Conservation (phyloP, 1,140 invertebrate genomes). For the Lanistes nyassanus region DNA sequence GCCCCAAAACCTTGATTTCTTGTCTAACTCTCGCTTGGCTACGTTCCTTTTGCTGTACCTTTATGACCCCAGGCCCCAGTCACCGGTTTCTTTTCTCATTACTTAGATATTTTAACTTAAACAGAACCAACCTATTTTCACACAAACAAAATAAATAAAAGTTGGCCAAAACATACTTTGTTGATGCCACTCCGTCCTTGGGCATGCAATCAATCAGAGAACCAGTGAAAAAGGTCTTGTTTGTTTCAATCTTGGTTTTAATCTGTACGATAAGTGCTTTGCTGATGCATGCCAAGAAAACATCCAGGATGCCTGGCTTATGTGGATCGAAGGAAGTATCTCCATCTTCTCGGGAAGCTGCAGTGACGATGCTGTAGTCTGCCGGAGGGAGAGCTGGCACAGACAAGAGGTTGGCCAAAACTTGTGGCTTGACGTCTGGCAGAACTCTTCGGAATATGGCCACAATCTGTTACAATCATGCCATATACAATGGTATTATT, state of each 20-base stretch:
- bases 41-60: too few species aligned
- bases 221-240: neutral
- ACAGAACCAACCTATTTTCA: neutral
- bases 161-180: neutral
- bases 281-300: constrained; percentile 86
- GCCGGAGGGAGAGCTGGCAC: constrained; percentile 78
- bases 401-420: constrained; percentile 72
- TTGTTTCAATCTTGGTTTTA: constrained; percentile 75
- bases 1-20: too few species aligned
- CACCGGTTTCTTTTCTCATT: too few species aligned
- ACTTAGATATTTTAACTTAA: too few species aligned
- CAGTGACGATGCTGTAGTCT: constrained; percentile 78
- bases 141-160: too few species aligned
- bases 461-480: constrained; percentile 72
- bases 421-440: constrained; percentile 80
- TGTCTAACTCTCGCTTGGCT: too few species aligned
- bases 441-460: constrained; percentile 82
- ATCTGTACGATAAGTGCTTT: constrained; percentile 89
- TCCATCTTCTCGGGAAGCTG: constrained; percentile 53
- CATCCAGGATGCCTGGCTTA: constrained; percentile 77
- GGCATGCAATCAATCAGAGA: neutral
- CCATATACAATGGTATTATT: neutral
- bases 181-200: neutral
- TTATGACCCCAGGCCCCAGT: too few species aligned
- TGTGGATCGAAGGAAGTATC: constrained; percentile 72